Conservation (phyloP, 2,797 vertebrate genomes). For the Oreochromis mossambicus region DNA sequence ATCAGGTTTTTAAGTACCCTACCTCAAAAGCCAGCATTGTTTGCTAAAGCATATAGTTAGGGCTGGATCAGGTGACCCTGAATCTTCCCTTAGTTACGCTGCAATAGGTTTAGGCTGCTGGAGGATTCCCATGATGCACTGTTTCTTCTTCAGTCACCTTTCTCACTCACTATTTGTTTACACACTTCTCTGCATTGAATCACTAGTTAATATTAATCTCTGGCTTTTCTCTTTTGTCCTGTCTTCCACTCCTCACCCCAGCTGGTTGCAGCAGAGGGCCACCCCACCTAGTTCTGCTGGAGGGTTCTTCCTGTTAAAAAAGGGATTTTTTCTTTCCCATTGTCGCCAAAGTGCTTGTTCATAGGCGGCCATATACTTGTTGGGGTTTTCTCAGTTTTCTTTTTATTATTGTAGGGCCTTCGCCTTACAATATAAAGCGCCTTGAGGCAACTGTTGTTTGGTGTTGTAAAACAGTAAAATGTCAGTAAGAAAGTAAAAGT, state of each 20-base stretch:
- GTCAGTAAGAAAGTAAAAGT: not conserved
- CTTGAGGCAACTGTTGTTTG: not conserved
- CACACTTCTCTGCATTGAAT: not conserved
- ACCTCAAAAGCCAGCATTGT: not conserved
- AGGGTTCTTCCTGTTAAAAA: not conserved
- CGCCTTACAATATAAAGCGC: not conserved
- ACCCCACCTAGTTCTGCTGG: not conserved
- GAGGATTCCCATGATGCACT: not conserved
- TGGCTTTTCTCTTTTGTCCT: not conserved
- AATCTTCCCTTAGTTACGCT: not conserved
- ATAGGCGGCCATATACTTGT: not conserved
- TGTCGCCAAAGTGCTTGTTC: not conserved
- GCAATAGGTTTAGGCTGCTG: not conserved
- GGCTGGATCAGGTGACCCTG: not conserved
- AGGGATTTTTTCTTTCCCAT: not conserved
- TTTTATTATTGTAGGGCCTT: not conserved
- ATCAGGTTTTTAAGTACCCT: too few species aligned
- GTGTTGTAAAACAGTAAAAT: not conserved
- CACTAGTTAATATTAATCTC: not conserved
- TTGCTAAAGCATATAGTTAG: not conserved
- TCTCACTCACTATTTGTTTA: not conserved
- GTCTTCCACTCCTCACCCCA: not conserved
- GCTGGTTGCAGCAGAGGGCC: fast-evolving
- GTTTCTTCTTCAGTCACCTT: not conserved
- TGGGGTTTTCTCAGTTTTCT: not conserved